These are phyloP conservation scores for Mastomys natalensis DNA, from an alignment of 2,113 vertebrate genomes.

Conservation along the genomic window DNA sequence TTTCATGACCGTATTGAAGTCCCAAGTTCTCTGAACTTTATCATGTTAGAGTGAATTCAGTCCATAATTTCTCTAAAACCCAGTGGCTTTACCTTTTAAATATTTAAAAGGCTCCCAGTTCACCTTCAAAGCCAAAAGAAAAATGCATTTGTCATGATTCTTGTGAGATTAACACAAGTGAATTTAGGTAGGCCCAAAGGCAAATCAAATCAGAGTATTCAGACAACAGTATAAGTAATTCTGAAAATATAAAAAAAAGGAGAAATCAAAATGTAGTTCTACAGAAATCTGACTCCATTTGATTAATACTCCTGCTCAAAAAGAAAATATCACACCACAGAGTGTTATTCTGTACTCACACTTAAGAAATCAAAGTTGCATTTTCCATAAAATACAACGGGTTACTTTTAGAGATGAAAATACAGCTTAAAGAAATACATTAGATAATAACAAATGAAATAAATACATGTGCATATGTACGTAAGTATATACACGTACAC, in stretches of 20 bases:
- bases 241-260: constrained; percentile 40
- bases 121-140: constrained; percentile 49
- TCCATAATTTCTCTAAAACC: constrained; percentile 51
- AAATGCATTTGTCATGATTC: constrained; percentile 33
- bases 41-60: background rate
- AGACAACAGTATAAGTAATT: constrained; percentile 53
- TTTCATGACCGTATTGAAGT: background rate
- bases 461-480: background rate
- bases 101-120: constrained; percentile 56
- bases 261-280: background rate
- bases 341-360: background rate
- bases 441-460: background rate
- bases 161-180: constrained; percentile 61
- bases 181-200: background rate
- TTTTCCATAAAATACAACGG: constrained; percentile 6
- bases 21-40: background rate
- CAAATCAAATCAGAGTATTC: constrained; percentile 50
- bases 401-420: constrained; percentile 38
- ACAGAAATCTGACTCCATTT: background rate
- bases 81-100: constrained; percentile 38
- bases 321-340: background rate
- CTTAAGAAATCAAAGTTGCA: background rate
- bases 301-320: constrained; percentile 29
- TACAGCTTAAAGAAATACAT: background rate
- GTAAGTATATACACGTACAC: too few relatives aligned